Conservation (phyloP, 2,888 invertebrate species). For the Mesochorus sp. region DNA sequence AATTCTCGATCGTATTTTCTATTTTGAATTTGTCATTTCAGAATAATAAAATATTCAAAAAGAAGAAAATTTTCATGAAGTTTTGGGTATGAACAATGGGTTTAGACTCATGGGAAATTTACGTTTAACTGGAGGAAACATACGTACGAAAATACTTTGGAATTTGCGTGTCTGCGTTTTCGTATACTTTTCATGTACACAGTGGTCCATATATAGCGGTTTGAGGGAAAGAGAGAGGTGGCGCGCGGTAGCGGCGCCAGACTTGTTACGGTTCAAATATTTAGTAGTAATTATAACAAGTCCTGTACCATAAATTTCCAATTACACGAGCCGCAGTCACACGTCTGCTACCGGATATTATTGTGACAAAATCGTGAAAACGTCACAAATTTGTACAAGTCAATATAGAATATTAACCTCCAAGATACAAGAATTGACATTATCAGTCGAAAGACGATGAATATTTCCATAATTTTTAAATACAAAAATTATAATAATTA, state of each 20-base stretch:
- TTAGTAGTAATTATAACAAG: conserved; percentile 78
- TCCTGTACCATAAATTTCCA: conserved; percentile 24
- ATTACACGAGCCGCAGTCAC: conserved; percentile 39
- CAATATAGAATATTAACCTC: too few species aligned
- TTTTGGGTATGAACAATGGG: conserved; percentile 62
- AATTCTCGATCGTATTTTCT: too few species aligned
- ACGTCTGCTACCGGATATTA: neutral
- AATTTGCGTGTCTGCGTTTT: conserved; percentile 75
- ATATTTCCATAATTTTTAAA: too few species aligned
- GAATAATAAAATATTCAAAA: too few species aligned
- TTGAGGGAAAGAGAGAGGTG: too few species aligned
- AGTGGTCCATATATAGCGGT: too few species aligned
- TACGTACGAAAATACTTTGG: conserved; percentile 67
- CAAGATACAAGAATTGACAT: too few species aligned
- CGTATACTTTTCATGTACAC: too few species aligned
- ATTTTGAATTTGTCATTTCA: too few species aligned
- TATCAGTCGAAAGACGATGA: too few species aligned
- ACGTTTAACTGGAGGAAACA: conserved; percentile 68
- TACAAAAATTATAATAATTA: too few species aligned
- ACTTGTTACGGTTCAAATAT: conserved; percentile 72
- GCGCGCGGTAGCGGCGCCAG: conserved; percentile 47
- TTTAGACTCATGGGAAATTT: conserved; percentile 79
- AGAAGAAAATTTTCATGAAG: neutral
- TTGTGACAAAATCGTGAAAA: neutral
- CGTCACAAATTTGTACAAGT: too few species aligned